Evolutionary conservation across 1,140 invertebrate genomes (phyloP).

Genomic region (Brachionus rubens): DNA sequence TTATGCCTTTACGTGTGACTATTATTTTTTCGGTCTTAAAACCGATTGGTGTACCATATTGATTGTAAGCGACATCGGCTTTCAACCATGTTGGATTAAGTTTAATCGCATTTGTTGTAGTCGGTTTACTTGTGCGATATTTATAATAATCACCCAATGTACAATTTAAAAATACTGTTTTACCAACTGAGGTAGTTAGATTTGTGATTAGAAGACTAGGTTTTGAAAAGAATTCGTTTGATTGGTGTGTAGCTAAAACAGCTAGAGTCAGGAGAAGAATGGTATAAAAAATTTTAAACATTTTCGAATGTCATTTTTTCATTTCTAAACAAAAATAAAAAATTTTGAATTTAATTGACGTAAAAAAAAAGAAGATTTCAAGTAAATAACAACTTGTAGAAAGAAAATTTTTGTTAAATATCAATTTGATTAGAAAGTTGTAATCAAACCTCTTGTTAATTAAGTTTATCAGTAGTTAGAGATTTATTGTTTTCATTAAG

Average conservation of each 20-base stretch:
- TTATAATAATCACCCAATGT: not conserved
- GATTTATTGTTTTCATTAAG: conserved; percentile 8
- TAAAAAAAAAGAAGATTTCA: conserved; percentile 14
- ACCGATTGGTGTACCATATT: not conserved
- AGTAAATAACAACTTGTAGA: not conserved
- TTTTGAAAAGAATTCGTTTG: not conserved
- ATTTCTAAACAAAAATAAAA: not conserved
- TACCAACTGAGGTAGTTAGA: conserved; percentile 14
- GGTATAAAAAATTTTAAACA: not conserved
- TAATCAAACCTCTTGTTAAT: too few relatives aligned
- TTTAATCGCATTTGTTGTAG: not conserved
- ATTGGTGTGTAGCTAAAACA: not conserved
- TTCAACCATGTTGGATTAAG: conserved; percentile 41
- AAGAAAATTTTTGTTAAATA: not conserved
- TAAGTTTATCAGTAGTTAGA: conserved; percentile 22
- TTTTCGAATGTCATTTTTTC: not conserved
- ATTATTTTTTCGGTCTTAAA: conserved; percentile 36
- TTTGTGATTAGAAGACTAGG: conserved; percentile 13
- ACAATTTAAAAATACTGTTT: not conserved
- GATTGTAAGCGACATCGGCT: conserved; percentile 3
- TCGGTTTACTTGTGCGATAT: not conserved
- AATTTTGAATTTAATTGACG: conserved; percentile 1
- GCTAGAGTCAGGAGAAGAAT: not conserved
- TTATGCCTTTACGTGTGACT: conserved; percentile 25
- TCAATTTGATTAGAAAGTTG: conserved; percentile 32